A percentile compares a stretch with the other conserved stretches of the same genome.
These are phyloP conservation scores for Peromyscus californicus DNA, from an alignment of 2,113 vertebrate species.

Conservation along the genomic window DNA sequence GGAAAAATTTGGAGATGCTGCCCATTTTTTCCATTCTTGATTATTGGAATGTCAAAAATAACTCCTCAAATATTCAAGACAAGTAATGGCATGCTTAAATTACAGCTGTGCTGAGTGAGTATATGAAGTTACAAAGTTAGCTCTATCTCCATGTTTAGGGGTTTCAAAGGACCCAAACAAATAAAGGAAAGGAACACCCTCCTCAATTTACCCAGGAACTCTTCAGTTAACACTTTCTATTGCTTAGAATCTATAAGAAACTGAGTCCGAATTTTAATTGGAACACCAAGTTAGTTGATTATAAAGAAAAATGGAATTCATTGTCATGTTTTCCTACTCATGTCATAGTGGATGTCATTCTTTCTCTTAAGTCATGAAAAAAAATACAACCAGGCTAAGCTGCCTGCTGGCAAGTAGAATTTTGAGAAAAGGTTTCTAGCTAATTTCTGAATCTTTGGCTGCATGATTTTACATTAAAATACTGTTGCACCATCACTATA, in stretches of 20 bases:
- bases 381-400: conserved; percentile 43
- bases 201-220: background rate
- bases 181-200: background rate
- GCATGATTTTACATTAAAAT: conserved; percentile 81
- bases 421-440: conserved; percentile 71
- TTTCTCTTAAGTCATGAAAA: conserved; percentile 45
- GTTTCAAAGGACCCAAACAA: conserved; percentile 49
- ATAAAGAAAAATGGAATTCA: conserved; percentile 55
- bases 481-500: conserved; percentile 80
- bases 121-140: background rate
- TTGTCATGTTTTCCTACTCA: conserved; percentile 38
- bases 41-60: background rate
- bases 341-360: conserved; percentile 61
- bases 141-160: background rate
- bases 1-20: background rate
- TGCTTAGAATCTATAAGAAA: background rate
- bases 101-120: background rate
- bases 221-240: background rate
- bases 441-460: conserved; percentile 81
- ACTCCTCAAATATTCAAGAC: background rate
- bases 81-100: background rate
- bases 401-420: conserved; percentile 39
- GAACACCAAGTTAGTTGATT: conserved; percentile 55
- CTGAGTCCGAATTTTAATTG: conserved; percentile 22
- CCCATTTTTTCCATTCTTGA: background rate